Percentiles rank a stretch among this genome's conserved stretches.
Evolutionary conservation across 2,888 invertebrate genomes (phyloP).

Genomic region (Spodoptera littoralis): DNA sequence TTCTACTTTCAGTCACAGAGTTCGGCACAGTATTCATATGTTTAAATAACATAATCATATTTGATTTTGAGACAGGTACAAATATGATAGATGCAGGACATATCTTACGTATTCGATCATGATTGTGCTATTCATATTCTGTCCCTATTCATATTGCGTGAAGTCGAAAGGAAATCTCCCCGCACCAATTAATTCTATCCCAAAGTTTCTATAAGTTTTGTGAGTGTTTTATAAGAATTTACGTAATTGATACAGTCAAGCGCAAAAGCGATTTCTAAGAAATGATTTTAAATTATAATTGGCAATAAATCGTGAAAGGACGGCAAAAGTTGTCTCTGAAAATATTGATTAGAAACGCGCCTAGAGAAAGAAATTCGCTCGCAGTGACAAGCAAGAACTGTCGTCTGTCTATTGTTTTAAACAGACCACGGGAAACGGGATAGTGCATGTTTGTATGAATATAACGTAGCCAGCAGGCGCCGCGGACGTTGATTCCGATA

Average conservation of each 20-base stretch:
- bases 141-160: neutral
- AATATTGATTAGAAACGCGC: constrained; percentile 36
- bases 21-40: constrained; percentile 4
- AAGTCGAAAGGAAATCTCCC: constrained; percentile 2
- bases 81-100: too few species aligned
- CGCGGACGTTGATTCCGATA: constrained; percentile 69
- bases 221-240: constrained; percentile 1
- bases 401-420: constrained; percentile 16
- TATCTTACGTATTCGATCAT: constrained; percentile 25
- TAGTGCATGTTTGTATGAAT: constrained; percentile 68
- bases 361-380: constrained; percentile 2
- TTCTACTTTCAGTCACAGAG: constrained; percentile 8
- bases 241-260: constrained; percentile 3
- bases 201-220: constrained; percentile 8
- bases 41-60: constrained; percentile 8
- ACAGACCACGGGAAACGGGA: constrained; percentile 28
- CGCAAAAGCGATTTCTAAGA: constrained; percentile 2
- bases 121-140: constrained; percentile 21
- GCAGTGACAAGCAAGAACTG: constrained; percentile 6
- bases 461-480: constrained; percentile 62
- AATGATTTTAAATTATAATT: constrained; percentile 19
- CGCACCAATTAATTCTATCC: constrained; percentile 1
- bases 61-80: constrained; percentile 8
- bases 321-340: constrained; percentile 18
- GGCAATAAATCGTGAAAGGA: constrained; percentile 9